Conservation (phyloP, 53 echinoderm and acorn worm species). For the Mesocentrotus franciscanus region DNA sequence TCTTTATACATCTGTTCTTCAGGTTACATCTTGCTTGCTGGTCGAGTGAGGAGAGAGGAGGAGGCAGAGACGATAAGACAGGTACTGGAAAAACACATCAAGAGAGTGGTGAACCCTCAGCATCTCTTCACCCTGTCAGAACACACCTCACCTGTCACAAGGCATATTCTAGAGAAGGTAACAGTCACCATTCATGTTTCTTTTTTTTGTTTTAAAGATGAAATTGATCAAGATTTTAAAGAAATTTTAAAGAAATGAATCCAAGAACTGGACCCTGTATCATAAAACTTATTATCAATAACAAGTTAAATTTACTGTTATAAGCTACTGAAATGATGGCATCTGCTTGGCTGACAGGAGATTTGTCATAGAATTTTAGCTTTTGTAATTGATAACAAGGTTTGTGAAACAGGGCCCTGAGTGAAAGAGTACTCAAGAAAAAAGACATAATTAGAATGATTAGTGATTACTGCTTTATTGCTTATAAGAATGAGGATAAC, state of each 20-base stretch:
- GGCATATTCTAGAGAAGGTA: slow-evolving; percentile 78
- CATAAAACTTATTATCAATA: no score
- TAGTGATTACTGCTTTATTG: not conserved
- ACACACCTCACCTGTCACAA: slow-evolving; percentile 80
- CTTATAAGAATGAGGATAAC: not conserved
- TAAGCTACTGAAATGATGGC: no score
- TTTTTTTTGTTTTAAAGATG: not conserved
- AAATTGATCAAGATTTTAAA: not conserved
- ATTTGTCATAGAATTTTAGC: no score
- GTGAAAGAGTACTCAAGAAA: not conserved
- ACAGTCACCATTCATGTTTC: not conserved
- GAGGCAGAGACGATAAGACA: slow-evolving; percentile 84
- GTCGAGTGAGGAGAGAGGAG: slow-evolving; percentile 85
- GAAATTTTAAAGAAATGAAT: not conserved
- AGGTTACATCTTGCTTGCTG: slow-evolving; percentile 94
- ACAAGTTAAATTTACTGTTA: no score
- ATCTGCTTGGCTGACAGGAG: no score
- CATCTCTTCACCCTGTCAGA: slow-evolving; percentile 80
- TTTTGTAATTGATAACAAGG: no score
- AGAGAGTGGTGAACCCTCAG: slow-evolving; percentile 80
- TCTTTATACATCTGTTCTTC: not conserved
- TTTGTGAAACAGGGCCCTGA: not conserved
- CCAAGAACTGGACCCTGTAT: not conserved
- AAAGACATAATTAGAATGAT: not conserved
- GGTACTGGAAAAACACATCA: slow-evolving; percentile 90